A percentile compares a stretch with the other conserved stretches of the same genome.
Evolutionary conservation across 2,888 invertebrate genomes (phyloP).

Genomic region (Lithophane ornitopus): DNA sequence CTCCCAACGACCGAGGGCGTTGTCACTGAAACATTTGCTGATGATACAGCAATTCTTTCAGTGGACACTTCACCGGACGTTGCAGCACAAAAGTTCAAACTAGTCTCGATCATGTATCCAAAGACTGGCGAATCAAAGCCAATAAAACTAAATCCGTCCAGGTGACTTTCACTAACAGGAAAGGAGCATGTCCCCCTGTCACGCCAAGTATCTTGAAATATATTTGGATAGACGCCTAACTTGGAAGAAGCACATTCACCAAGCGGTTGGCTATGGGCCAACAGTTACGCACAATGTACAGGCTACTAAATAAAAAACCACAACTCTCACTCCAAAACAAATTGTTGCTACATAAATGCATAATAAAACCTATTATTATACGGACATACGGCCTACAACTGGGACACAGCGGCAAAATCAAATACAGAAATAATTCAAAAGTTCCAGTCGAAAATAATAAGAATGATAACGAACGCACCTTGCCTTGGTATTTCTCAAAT

Average conservation of each 20-base stretch:
- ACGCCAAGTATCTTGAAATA: conserved; percentile 6
- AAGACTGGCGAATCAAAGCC: conserved; percentile 3
- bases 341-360: neutral
- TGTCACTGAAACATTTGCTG: neutral
- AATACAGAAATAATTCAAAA: neutral
- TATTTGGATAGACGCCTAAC: neutral
- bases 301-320: neutral
- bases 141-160: neutral
- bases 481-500: no score
- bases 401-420: neutral
- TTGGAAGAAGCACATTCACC: neutral
- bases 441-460: neutral
- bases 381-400: neutral
- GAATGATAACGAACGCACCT: neutral
- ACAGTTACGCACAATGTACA: neutral
- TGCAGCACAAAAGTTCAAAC: neutral
- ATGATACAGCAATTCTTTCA: conserved; percentile 7
- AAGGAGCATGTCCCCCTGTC: neutral
- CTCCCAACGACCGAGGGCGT: neutral
- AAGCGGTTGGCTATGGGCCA: neutral
- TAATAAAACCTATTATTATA: no score
- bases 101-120: neutral
- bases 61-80: neutral
- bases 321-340: conserved; percentile 1
- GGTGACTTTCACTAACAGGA: neutral